These are phyloP conservation scores for Drosophila subsilvestris DNA, from an alignment of 2,888 invertebrate species.

Conservation along the genomic window DNA sequence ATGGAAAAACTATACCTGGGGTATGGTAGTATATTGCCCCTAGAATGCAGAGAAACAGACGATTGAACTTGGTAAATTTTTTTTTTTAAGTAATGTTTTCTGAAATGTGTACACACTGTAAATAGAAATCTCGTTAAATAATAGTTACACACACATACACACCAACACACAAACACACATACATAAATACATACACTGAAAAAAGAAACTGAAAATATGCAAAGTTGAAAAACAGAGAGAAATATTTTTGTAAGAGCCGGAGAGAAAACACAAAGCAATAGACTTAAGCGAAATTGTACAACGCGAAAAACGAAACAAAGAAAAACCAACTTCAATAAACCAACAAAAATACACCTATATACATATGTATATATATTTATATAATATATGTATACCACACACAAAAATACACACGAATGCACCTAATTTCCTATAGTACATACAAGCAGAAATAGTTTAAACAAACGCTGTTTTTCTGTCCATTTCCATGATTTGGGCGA, in stretches of 20 bases:
- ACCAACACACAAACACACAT: constrained; percentile 12
- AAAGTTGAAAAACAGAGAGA: constrained; percentile 28
- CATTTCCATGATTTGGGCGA: constrained; percentile 28
- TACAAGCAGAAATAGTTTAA: constrained; percentile 47
- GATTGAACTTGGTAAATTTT: constrained; percentile 32
- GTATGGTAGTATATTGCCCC: too few species aligned
- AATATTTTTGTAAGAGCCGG: constrained; percentile 38
- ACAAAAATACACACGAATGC: constrained; percentile 57
- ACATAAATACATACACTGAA: not conserved
- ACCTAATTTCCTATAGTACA: constrained; percentile 75
- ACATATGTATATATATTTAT: constrained; percentile 37
- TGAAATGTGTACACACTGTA: constrained; percentile 62
- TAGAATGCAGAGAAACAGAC: constrained; percentile 22
- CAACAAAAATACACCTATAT: constrained; percentile 40
- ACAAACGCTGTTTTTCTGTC: constrained; percentile 37
- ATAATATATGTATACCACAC: constrained; percentile 23
- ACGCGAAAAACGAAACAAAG: constrained; percentile 24
- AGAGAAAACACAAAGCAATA: constrained; percentile 40
- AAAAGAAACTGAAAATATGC: constrained; percentile 13
- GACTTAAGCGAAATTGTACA: constrained; percentile 43
- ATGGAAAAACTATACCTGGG: constrained; percentile 10
- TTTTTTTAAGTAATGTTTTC: constrained; percentile 41
- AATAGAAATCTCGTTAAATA: constrained; percentile 76
- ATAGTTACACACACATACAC: constrained; percentile 45
- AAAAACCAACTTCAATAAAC: constrained; percentile 56